Conservation (phyloP, 2,797 vertebrate genomes). For the Chelonia mydas region DNA sequence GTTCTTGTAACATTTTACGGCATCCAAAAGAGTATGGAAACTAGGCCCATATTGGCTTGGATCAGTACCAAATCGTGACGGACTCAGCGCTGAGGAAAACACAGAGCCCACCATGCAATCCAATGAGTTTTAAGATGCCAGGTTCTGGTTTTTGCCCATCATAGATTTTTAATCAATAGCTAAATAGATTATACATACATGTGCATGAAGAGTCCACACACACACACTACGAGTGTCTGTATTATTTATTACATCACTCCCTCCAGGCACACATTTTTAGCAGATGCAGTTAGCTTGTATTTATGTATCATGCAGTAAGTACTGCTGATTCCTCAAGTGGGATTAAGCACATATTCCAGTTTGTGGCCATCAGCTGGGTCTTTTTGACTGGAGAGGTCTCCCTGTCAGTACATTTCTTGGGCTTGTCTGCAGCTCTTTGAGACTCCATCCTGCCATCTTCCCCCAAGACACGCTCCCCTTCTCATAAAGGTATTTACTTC, state of each 20-base stretch:
- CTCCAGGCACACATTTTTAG: background rate
- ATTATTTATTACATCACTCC: background rate
- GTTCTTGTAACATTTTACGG: background rate
- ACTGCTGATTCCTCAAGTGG: background rate
- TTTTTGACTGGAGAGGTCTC: background rate
- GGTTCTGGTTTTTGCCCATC: rapidly evolving
- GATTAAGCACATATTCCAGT: background rate
- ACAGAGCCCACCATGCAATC: background rate
- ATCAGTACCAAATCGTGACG: background rate
- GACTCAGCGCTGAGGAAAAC: rapidly evolving
- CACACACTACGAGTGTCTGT: background rate
- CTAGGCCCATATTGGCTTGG: rapidly evolving
- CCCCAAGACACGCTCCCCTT: background rate
- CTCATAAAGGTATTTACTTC: background rate
- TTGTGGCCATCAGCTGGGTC: background rate
- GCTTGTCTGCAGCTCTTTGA: background rate
- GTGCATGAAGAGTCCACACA: background rate
- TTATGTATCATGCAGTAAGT: background rate
- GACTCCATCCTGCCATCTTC: background rate
- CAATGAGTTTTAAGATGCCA: background rate
- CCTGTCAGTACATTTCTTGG: rapidly evolving
- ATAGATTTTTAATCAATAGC: background rate
- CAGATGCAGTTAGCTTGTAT: background rate
- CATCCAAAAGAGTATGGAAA: rapidly evolving
- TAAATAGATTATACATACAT: rapidly evolving